Evolutionary conservation across 2,113 vertebrate species (phyloP), one percentile per base, ranked within the genome.

Genomic region (Pungitius pungitius): DNA sequence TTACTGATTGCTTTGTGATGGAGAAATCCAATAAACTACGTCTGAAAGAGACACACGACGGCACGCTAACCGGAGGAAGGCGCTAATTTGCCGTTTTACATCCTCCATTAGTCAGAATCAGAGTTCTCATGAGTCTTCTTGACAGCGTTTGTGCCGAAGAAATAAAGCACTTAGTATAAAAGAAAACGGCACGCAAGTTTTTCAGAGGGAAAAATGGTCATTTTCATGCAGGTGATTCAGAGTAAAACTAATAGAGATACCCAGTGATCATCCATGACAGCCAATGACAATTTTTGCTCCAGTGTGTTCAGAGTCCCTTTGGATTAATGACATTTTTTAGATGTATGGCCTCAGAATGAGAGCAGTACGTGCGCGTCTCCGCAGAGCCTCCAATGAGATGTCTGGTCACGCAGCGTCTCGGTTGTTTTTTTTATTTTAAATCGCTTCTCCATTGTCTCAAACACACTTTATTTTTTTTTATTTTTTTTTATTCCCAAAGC

Each of bases 61-160:
- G 22, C 4, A 37, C 37, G 51, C 27, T 18, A 57, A 68, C 8
- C 24, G 24, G 17, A 40, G 42, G 61, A 61, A 71, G 30, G 70
- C 3, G 37, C 57, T 56, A 51, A 61, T 49, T 24, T 68, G 18
- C 24, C 8, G 0, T 43, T 40, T 49, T 17, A 42, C 18, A 47
- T 7, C 1, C 39, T 49, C 37, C 52, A 58, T 58, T 73, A 63
- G 56, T 65, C 42, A 4, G 17, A 60, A 11, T 20, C 64, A 8
- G 3, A 26, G 4, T 1, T 43, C 51, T 62, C 51, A 22, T 82
- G 26, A 2, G 12, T 77, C 73, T 72, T 72, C 47, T 56, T 62
- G 51, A 73, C 64, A 55, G 13, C 4, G 1, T 51, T 51, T 57
- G 22, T 65, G 8, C 45, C 0, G 4, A 6, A 30, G 22, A 33